Conservation (phyloP, 1,140 invertebrate species). For the Stegodyphus dumicola region DNA sequence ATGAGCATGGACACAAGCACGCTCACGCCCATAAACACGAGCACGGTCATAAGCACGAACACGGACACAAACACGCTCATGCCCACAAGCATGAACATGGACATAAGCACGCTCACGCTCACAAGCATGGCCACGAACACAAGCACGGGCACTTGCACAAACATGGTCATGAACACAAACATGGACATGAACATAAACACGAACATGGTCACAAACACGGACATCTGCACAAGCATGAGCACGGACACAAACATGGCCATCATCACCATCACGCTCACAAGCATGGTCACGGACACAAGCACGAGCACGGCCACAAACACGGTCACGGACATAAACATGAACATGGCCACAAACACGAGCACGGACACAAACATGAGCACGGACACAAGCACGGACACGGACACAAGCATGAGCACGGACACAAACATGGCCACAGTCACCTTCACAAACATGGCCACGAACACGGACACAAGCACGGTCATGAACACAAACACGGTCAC, state of each 20-base stretch:
- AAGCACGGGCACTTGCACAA: conserved; percentile 39
- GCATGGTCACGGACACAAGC: conserved; percentile 44
- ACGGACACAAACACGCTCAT: conserved; percentile 27
- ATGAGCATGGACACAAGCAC: conserved; percentile 33
- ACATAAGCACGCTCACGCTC: conserved; percentile 46
- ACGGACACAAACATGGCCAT: conserved; percentile 34
- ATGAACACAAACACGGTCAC: conserved; percentile 37
- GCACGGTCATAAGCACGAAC: conserved; percentile 32
- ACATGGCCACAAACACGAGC: conserved; percentile 46
- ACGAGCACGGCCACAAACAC: conserved; percentile 47
- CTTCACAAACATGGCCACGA: conserved; percentile 37
- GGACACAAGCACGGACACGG: conserved; percentile 38
- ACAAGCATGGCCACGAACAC: conserved; percentile 43
- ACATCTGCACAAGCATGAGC: conserved; percentile 44
- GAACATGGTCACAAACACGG: conserved; percentile 42
- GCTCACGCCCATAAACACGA: conserved; percentile 39
- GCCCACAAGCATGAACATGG: conserved; percentile 36
- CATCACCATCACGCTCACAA: conserved; percentile 48
- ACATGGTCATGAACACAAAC: conserved; percentile 28
- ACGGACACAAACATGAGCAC: conserved; percentile 35
- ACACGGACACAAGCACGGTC: conserved; percentile 32
- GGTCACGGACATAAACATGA: conserved; percentile 38
- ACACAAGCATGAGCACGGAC: conserved; percentile 30
- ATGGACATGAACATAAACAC: conserved; percentile 42
- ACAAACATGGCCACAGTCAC: conserved; percentile 42